These are phyloP conservation scores for Harmothoe impar DNA, from an alignment of 2,888 invertebrate genomes.

Conservation along the genomic window DNA sequence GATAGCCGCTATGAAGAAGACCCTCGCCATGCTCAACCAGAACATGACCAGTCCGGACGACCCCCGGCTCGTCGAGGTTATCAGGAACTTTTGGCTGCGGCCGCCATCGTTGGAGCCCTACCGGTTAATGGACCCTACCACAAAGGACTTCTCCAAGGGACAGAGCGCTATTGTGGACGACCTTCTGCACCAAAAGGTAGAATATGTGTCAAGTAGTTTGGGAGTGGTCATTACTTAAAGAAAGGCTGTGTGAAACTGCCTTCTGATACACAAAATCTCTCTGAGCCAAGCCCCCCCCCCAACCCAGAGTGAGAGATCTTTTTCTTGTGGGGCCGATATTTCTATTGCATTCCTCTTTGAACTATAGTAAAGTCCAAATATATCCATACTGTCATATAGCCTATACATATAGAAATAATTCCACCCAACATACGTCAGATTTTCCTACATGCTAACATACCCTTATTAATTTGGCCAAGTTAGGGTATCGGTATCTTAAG, in stretches of 20 bases:
- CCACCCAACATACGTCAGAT: no score
- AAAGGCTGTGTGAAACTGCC: not conserved
- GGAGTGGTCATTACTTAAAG: not conserved
- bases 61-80: not conserved
- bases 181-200: conserved; percentile 58
- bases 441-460: no score
- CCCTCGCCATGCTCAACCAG: not conserved
- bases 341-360: no score
- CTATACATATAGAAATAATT: no score
- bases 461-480: no score
- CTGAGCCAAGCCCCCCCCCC: no score
- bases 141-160: conserved; percentile 57
- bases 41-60: conserved; percentile 29
- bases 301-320: no score
- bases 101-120: conserved; percentile 38
- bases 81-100: conserved; percentile 56
- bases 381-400: no score
- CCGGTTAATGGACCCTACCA: not conserved
- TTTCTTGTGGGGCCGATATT: no score
- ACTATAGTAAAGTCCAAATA: no score
- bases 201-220: not conserved
- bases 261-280: no score
- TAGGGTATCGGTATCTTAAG: no score
- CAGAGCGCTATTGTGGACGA: conserved; percentile 52
- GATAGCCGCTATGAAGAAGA: conserved; percentile 46